A percentile compares a stretch with the other conserved stretches of the same genome.
Evolutionary conservation across 2,888 invertebrate species (phyloP).

Genomic region (Andrena bucephala): DNA sequence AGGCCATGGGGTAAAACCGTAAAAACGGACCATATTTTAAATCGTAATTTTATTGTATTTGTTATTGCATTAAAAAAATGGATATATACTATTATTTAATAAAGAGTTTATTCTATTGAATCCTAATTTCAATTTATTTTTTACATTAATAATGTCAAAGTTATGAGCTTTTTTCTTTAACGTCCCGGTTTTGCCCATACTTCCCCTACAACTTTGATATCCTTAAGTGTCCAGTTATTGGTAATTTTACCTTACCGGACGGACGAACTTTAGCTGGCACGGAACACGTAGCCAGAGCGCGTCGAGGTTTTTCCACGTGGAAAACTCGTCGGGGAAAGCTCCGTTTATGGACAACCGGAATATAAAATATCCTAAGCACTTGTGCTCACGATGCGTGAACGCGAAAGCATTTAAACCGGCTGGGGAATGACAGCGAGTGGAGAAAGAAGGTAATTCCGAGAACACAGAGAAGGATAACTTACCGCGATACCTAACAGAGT

Average conservation of each 20-base stretch:
- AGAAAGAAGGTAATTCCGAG: conserved; percentile 20
- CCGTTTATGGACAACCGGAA: conserved; percentile 36
- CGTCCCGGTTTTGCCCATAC: too few relatives aligned
- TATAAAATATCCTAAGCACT: conserved; percentile 40
- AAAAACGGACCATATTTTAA: too few relatives aligned
- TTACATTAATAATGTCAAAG: too few relatives aligned
- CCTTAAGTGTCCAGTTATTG: too few relatives aligned
- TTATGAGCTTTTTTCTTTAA: too few relatives aligned
- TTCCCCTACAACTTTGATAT: too few relatives aligned
- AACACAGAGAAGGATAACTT: not conserved
- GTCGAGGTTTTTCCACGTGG: conserved; percentile 22
- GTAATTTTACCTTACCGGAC: not conserved
- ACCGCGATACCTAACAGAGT: conserved; percentile 14
- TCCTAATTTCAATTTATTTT: too few relatives aligned
- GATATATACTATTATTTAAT: too few relatives aligned
- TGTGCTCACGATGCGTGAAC: conserved; percentile 36
- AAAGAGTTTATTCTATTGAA: too few relatives aligned
- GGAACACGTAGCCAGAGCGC: not conserved
- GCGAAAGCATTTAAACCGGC: conserved; percentile 26
- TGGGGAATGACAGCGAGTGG: conserved; percentile 4
- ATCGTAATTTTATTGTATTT: too few relatives aligned
- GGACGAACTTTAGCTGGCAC: not conserved
- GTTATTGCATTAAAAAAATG: too few relatives aligned
- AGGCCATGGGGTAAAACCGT: too few relatives aligned
- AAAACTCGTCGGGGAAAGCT: conserved; percentile 44